Conservation (phyloP, 53 echinoderm and acorn worm genomes). For the Arbacia lixula region DNA sequence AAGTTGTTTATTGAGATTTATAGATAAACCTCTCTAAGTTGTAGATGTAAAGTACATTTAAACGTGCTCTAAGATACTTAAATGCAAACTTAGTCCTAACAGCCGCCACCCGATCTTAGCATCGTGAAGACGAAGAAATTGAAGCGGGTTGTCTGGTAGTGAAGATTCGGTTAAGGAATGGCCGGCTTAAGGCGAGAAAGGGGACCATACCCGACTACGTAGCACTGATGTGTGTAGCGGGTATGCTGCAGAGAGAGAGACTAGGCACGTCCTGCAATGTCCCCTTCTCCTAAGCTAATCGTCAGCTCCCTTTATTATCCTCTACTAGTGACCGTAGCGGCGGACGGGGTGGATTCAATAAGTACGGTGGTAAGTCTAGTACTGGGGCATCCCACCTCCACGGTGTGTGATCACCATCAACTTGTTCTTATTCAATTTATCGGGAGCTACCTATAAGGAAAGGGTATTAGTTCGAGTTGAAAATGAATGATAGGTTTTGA, state of each 20-base stretch:
- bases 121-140: conserved; percentile 6
- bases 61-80: background rate
- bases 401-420: conserved; percentile 41
- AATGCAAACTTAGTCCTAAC: conserved; percentile 18
- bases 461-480: too few relatives aligned
- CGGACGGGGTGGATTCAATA: conserved; percentile 90
- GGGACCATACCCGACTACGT: conserved; percentile 11
- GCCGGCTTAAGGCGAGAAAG: conserved; percentile 46
- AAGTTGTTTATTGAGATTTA: too few relatives aligned
- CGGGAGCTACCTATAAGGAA: too few relatives aligned
- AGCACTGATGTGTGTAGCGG: background rate
- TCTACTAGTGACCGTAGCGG: conserved; percentile 79
- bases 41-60: background rate
- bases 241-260: background rate
- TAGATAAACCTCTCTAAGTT: conserved; percentile 2
- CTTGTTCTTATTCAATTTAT: too few relatives aligned
- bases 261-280: background rate
- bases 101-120: background rate
- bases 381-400: conserved; percentile 23
- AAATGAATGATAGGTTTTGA: too few relatives aligned
- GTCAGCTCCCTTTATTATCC: conserved; percentile 17
- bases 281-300: conserved; percentile 56
- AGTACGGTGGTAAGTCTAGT: conserved; percentile 88
- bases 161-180: conserved; percentile 23
- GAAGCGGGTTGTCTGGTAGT: conserved; percentile 17